Evolutionary conservation across 2,888 invertebrate genomes (phyloP), one percentile per base, ranked within the genome.

Genomic region (Lepidochitona cinerea): DNA sequence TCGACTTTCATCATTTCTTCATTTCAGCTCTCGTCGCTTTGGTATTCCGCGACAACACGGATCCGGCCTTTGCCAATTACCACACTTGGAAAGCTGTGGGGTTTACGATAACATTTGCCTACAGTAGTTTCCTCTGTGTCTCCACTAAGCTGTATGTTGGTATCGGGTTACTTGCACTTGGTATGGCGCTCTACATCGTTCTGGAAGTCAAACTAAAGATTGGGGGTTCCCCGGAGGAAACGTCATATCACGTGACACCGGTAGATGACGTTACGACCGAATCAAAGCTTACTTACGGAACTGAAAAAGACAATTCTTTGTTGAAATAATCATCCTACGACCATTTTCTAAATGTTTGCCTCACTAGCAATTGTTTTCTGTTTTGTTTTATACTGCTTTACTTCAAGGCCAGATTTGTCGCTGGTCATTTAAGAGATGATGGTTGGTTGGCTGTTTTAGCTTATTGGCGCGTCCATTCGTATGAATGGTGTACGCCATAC

Each of bases 41-140:
- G 14, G 74, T 85, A 36, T 85, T 85, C 71, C 78, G 80, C 0
- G 77, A 84, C 14, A 81, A 83, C 65, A 79, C 75, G 33, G 79
- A 83, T 14, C 75, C 83, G 18, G 85, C 85, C 2, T 85, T 85
- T 70, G 86, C 85, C 33, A 82, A 83, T 66, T 84, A 84, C 67
- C 84, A 85, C 53, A 83, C 83, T 0, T 83, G 82, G 79, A 85
- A 84, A 72, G 82, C 83, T 29, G 68, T 79, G 0, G 82, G 84
- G 1, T 84, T 84, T 73, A 82, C 83, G 26, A 70, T 85, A 29
- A 83, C 82, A 9, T 85, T 85, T 71, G 78, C 81, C 12, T 81
- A 81, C 75, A 82, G 84, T 41, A 78, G 70, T 41, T 81, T 81
- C 67, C 72, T 85, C 53, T 86, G 86, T 71, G 83, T 83, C n/a